phyloP scores from a whole-genome alignment of 2,113 vertebrate species.

The Bos indicus region DNA sequence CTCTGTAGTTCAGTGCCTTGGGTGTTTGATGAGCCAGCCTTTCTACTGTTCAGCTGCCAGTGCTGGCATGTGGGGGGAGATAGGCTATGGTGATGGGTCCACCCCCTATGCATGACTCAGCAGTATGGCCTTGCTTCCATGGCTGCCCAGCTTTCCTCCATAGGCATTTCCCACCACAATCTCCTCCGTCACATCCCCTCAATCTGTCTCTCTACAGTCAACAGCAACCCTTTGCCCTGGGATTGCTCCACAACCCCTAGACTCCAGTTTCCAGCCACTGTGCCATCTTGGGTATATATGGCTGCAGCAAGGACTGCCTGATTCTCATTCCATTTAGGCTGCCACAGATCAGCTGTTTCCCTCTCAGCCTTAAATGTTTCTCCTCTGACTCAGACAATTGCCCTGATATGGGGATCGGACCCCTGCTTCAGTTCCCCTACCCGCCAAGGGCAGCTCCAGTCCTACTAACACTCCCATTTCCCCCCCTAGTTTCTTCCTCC shows the following conservation, averaged over 20 bases:
- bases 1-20: neutral
- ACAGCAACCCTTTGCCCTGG: neutral
- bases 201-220: neutral
- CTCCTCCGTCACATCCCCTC: neutral
- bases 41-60: neutral
- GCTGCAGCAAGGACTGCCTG: neutral
- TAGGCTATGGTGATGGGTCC: neutral
- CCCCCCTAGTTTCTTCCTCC: neutral
- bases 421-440: neutral
- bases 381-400: neutral
- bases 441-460: neutral
- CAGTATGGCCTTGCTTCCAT: neutral
- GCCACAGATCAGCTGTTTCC: neutral
- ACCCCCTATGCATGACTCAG: neutral
- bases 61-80: neutral
- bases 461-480: neutral
- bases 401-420: neutral
- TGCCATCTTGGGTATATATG: rapidly evolving
- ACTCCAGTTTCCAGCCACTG: neutral
- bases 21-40: neutral
- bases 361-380: neutral
- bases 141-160: neutral
- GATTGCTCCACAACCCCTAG: neutral
- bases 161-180: neutral
- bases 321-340: neutral